Conservation (phyloP, 2,888 invertebrate genomes). For the Agonopterix heracliana region DNA sequence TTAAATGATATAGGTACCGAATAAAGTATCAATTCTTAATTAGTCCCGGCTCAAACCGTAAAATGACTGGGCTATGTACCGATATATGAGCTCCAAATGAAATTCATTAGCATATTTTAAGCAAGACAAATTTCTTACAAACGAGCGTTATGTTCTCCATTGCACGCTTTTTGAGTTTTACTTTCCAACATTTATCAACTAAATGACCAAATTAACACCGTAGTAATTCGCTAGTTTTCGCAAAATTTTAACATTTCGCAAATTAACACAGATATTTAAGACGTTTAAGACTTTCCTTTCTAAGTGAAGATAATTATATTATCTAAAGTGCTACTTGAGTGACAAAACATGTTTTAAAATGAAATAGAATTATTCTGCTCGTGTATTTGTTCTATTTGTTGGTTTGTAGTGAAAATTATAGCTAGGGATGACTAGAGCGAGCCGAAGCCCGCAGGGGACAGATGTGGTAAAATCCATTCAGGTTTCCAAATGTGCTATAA, state of each 20-base stretch:
- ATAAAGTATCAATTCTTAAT: too few species aligned
- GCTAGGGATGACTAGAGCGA: background rate
- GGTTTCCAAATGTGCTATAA: background rate
- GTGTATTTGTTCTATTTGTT: constrained; percentile 2
- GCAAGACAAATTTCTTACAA: too few species aligned
- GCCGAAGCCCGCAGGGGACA: background rate
- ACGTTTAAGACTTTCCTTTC: constrained; percentile 9
- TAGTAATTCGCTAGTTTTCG: constrained; percentile 8
- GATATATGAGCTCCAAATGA: too few species aligned
- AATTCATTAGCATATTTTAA: too few species aligned
- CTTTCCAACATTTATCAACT: constrained; percentile 10
- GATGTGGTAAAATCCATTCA: background rate
- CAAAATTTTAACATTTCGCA: constrained; percentile 14
- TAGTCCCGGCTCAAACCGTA: too few species aligned
- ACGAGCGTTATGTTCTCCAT: background rate
- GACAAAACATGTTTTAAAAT: background rate
- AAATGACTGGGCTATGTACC: too few species aligned
- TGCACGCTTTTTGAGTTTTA: constrained; percentile 4
- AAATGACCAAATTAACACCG: constrained; percentile 12
- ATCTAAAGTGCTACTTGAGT: background rate
- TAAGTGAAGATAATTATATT: constrained; percentile 3
- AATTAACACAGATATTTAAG: constrained; percentile 8
- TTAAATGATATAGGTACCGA: too few species aligned
- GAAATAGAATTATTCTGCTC: constrained; percentile 3
- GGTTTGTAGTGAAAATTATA: constrained; percentile 6